Evolutionary conservation across 2,797 vertebrate species (phyloP), one percentile per base, ranked within the genome.

Genomic region (Meda fulgida): DNA sequence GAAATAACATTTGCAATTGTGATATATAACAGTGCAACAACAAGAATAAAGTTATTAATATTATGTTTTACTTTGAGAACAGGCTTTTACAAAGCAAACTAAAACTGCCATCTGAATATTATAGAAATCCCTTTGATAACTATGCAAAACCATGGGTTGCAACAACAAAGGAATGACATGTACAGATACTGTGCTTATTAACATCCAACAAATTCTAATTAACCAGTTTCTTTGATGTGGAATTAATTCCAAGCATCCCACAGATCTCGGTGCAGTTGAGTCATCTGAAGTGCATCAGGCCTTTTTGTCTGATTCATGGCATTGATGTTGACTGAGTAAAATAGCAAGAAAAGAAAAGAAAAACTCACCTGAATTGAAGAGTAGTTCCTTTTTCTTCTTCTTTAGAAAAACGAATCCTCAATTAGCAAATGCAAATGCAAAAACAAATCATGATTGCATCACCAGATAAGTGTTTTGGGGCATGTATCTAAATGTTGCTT

Each of bases 301-400:
- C 81, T 66, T 83, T n/a, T 83, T 38, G 13, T 75, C 34, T n/a
- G 31, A 76, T 36, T 46, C 26, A 48, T 13, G 23, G n/a, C 13
- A 63, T 3, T 38, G 55, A n/a, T 21, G 77, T 65, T 48, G 26
- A 66, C 16, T 0, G 34, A 53, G 16, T 69, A 13, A 69, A 84
- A 38, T 21, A 55, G 5, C 31, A 66, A 53, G 23, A 84, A 77
- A 36, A 34, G 7, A 65, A 23, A 53, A 26, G 31, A n/a, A n/a
- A n/a, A n/a, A 66, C 75, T 69, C 53, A 84, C 83, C 83, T 69
- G 9, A 31, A 77, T 58, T 29, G 36, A 69, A 78, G 19, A 77
- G n/a, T 26, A 79, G 19, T 34, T 19, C 34, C 7, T 21, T 65
- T 40, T 43, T 66, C 34, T 21, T 55, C 21, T 38, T 78, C 51